Evolutionary conservation across 2,888 invertebrate genomes (phyloP).

Genomic region (Tipula vernalis): DNA sequence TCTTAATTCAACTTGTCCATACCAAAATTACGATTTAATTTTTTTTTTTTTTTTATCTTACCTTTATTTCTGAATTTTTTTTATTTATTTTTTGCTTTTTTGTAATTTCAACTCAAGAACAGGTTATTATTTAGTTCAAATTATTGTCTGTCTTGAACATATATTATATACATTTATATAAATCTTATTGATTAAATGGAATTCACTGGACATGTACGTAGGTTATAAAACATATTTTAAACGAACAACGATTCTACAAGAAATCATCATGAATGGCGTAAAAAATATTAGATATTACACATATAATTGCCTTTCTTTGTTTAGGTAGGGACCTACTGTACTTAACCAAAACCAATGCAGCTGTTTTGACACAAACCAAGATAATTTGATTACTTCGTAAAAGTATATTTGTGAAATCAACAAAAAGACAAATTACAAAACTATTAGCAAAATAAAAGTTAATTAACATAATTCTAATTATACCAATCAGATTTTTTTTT

Average conservation of each 20-base stretch:
- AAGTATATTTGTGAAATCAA: background rate
- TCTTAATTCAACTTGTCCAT: conserved; percentile 4
- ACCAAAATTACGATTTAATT: background rate
- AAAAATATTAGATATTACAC: background rate
- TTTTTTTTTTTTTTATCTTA: background rate
- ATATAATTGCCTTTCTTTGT: background rate
- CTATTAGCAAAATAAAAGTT: no score
- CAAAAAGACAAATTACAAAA: background rate
- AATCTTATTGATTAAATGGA: background rate
- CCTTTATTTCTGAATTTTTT: background rate
- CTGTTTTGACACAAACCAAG: background rate
- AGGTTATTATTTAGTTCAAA: background rate
- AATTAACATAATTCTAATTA: no score
- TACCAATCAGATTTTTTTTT: no score
- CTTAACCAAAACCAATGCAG: no score
- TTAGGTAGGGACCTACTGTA: no score
- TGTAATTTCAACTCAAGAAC: background rate
- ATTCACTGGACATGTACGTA: background rate
- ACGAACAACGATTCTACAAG: background rate
- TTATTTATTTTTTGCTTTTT: background rate
- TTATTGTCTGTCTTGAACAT: background rate
- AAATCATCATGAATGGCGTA: background rate
- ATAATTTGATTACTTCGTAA: background rate
- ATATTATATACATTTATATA: background rate
- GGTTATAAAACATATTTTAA: background rate